Evolutionary conservation across 2,797 vertebrate species (phyloP), one percentile per base, ranked within the genome.

Genomic region (Erethizon dorsatum): DNA sequence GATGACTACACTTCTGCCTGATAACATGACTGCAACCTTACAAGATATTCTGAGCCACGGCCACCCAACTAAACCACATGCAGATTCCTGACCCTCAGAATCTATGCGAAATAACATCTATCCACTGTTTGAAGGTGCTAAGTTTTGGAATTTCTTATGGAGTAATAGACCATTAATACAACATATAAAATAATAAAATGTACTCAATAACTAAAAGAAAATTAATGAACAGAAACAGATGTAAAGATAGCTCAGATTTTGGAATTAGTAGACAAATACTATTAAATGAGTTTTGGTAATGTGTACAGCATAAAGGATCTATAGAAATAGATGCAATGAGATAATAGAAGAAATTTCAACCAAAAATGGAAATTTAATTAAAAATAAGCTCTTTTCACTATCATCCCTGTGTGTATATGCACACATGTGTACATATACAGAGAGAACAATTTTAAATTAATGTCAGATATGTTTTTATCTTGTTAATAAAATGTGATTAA

Each of bases 401-500:
- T 2, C 12, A 13, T 56, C 31, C 7, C 2, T 37, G 0, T 63
- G 33, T 65, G 10, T 37, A 12, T 56, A 7, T 57, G 6, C 18
- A 2, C 33, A 33, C 37, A 1, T 80, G 20, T 6, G n/a, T 18
- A 57, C 15, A 77, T 18, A 41, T 20, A 67, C 12, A 63, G 50
- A 45, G 1, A 89, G 6, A 73, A 24, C 5, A 37, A 50, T 12
- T 24, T 80, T 57, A 45, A 59, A 71, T 86, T 67, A 54, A 82
- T 45, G 5, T n/a, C 84, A 69, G 37, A 57, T 96, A 79, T 86
- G 15, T 20, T 75, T 88, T 96, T n/a, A 84, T 47, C 24, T 94
- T 10, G 15, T 65, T 79, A 91, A 33, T 71, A 73, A 97, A 47
- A 90, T 73, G 57, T 88, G 15, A 85, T 69, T 96, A 84, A 57